Base-by-base conservation (phyloP, 1,140 invertebrate species). In the Camponotus pennsylvanicus region DNA sequence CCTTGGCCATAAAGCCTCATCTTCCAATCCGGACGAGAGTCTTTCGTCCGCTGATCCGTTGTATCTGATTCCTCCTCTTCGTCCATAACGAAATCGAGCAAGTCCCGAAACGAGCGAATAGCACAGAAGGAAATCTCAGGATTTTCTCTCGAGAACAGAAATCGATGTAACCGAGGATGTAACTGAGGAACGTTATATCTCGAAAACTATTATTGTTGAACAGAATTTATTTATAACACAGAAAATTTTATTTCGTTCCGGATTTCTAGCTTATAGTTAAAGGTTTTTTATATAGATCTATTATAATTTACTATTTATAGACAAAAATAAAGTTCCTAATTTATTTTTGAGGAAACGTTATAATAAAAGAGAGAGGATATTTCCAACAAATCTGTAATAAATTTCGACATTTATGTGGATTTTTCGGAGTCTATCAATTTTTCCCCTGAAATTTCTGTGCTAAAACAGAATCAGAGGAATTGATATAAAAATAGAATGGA, bases 1-100 rank as follows among this genome's bases (percentile, higher is more conserved):
- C 67, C 67, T 88, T 77, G 69, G 59, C 86, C 86, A 77, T 80
- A 88, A 89, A 89, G 45, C 49, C 76, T 86, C 32, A 69, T 59
- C 70, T 67, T 34, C 8, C 13, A 63, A 55, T 45, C n/a, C 64
- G 34, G n/a, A 59, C 21, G 70, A 69, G 63, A 77, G 64, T 52
- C 55, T 66, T 57, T 42, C 61, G 52, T 55, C 27, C 37, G 42
- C 42, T 21, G 42, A 78, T 63, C 75, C 57, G 40, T 77, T 9
- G 4, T 40, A 9, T 11, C 45, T 40, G 64, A 80, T 80, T 21
- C 37, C 21, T 11, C 37, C 57, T 5, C 11, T 27, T 40, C 27
- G 27, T 66, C 9, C 15, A 59, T 76, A 64, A 77, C 40, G 59
- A 77, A 57, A 57, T 80, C 45, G 21, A 49, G 40, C 77, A 40